Evolutionary conservation across 2,888 invertebrate species (phyloP).

Genomic region (Aethes cnicana): DNA sequence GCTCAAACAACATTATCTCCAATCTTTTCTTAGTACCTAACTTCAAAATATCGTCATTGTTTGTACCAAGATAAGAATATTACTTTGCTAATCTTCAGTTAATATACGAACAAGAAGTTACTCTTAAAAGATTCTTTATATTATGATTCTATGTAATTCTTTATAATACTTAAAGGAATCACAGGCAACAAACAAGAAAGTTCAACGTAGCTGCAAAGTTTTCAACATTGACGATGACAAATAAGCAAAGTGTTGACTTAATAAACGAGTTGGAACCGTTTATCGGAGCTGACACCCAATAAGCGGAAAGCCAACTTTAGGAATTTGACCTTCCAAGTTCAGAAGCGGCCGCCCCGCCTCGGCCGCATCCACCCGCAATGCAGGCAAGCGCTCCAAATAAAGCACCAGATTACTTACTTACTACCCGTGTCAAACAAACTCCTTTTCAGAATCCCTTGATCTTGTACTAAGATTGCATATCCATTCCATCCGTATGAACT

Average conservation of each 20-base stretch:
- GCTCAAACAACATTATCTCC: slow-evolving; percentile 22
- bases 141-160: too few species aligned
- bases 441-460: slow-evolving; percentile 40
- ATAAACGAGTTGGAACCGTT: slow-evolving; percentile 47
- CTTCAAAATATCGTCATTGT: slow-evolving; percentile 12
- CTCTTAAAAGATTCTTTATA: too few species aligned
- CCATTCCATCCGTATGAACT: slow-evolving; percentile 11
- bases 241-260: slow-evolving; percentile 36
- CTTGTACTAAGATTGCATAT: slow-evolving; percentile 31
- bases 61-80: background rate
- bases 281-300: slow-evolving; percentile 52
- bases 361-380: slow-evolving; percentile 68
- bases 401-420: slow-evolving; percentile 49
- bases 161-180: background rate
- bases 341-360: slow-evolving; percentile 47
- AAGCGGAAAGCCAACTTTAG: slow-evolving; percentile 60
- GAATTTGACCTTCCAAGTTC: slow-evolving; percentile 76
- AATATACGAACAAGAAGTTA: too few species aligned
- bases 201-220: background rate
- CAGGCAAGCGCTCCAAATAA: slow-evolving; percentile 65
- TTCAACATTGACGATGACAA: slow-evolving; percentile 14
- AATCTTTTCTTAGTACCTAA: slow-evolving; percentile 11
- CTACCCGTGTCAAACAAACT: slow-evolving; percentile 41
- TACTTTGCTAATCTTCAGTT: too few species aligned
- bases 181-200: slow-evolving; percentile 1